Evolutionary conservation across 2,797 vertebrate genomes (phyloP).

Genomic region (Sphenodon punctatus): DNA sequence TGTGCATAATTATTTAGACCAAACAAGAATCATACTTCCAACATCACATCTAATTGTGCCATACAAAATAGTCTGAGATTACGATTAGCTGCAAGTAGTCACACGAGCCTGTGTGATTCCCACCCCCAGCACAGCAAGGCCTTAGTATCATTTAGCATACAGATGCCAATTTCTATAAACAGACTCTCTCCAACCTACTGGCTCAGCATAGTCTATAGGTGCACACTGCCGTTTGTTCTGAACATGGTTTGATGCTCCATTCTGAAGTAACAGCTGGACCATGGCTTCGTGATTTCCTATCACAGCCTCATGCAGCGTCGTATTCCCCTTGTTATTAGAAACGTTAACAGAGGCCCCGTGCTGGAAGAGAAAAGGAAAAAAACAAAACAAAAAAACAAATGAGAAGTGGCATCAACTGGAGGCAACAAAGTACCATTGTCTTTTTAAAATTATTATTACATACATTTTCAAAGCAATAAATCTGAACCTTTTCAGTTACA

Average conservation of each 20-base stretch:
- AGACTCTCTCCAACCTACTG: constrained; percentile 76
- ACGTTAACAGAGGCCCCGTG: constrained; percentile 83
- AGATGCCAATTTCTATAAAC: not conserved
- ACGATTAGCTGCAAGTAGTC: not conserved
- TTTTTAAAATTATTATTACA: too few species aligned
- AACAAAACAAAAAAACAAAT: accelerated
- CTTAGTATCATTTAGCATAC: accelerated
- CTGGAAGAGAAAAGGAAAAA: constrained; percentile 63
- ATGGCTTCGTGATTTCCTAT: constrained; percentile 74
- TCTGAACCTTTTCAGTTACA: not conserved
- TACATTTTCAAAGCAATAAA: not conserved
- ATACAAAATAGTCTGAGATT: not conserved
- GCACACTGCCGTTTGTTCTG: constrained; percentile 85
- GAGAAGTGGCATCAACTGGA: not conserved
- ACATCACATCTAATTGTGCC: accelerated
- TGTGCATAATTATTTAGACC: too few species aligned
- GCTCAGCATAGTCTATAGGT: constrained; percentile 85
- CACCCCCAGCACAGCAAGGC: too few species aligned
- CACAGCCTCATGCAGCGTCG: constrained; percentile 90
- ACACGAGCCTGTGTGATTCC: not conserved
- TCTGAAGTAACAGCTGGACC: constrained; percentile 86
- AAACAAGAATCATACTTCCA: accelerated
- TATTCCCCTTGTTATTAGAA: constrained; percentile 86
- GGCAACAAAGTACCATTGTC: not conserved
- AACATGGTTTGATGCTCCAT: constrained; percentile 78